A percentile compares a stretch with the other conserved stretches of the same genome.
These are phyloP conservation scores for Magallana angulata DNA, from an alignment of 1,140 invertebrate species.

Conservation along the genomic window DNA sequence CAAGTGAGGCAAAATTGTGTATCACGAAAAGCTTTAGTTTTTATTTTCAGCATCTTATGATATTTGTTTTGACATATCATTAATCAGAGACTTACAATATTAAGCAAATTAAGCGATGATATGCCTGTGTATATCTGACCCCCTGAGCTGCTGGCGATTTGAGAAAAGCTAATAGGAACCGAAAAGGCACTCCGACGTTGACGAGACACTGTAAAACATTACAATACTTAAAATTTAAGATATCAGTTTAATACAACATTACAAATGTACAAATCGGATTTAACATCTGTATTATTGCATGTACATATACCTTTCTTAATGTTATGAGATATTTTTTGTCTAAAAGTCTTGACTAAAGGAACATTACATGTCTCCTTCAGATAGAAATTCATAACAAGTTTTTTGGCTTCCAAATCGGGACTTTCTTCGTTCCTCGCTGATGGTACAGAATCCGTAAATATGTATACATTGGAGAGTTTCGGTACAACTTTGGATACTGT, in stretches of 20 bases:
- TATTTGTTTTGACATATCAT: too few relatives aligned
- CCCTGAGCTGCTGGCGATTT: not conserved
- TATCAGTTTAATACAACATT: too few relatives aligned
- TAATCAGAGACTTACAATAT: not conserved
- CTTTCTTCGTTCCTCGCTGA: not conserved
- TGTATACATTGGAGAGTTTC: not conserved
- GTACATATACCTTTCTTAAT: too few relatives aligned
- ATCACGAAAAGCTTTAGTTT: too few relatives aligned
- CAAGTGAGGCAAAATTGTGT: too few relatives aligned
- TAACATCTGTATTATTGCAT: too few relatives aligned
- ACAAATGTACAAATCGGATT: too few relatives aligned
- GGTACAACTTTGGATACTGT: not conserved
- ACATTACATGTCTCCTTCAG: not conserved
- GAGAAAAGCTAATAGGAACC: not conserved
- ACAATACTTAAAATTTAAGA: too few relatives aligned
- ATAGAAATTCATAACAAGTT: not conserved
- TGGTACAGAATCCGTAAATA: slow-evolving; percentile 2
- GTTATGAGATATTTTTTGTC: not conserved
- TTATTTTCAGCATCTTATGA: too few relatives aligned
- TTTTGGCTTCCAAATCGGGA: not conserved
- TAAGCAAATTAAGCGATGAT: not conserved
- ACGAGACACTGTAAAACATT: not conserved
- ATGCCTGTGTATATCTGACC: not conserved
- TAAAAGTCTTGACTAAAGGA: not conserved
- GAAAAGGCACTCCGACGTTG: not conserved